These are phyloP conservation scores for Delichon dasypus DNA, from an alignment of 2,797 vertebrate species.

Conservation along the genomic window DNA sequence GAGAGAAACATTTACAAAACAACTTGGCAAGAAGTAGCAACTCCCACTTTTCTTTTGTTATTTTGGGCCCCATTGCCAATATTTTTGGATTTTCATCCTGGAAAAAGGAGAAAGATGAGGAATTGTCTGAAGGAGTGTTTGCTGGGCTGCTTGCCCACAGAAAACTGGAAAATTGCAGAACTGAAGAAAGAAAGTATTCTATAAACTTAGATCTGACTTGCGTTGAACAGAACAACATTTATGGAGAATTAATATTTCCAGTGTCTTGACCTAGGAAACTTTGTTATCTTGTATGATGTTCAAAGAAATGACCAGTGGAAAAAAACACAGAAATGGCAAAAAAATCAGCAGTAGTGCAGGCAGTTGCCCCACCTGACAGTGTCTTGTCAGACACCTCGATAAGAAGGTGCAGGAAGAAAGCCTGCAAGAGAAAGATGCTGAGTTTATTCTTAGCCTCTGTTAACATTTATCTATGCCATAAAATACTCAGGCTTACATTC, in stretches of 20 bases:
- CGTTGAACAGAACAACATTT: slow-evolving; percentile 24
- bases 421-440: not conserved
- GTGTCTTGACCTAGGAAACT: slow-evolving; percentile 5
- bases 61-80: not conserved
- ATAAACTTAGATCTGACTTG: slow-evolving; percentile 8
- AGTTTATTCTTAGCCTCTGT: not conserved
- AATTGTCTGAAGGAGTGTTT: slow-evolving; percentile 42
- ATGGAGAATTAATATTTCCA: not conserved
- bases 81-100: slow-evolving; percentile 53
- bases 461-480: slow-evolving; percentile 6
- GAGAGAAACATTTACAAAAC: slow-evolving; percentile 16
- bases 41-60: slow-evolving; percentile 41
- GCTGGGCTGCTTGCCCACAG: slow-evolving; percentile 42
- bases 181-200: slow-evolving; percentile 19
- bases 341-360: not conserved
- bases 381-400: not conserved
- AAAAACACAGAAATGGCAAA: not conserved
- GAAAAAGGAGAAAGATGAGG: slow-evolving; percentile 45
- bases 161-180: slow-evolving; percentile 24
- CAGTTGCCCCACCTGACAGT: not conserved
- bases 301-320: not conserved
- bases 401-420: not conserved
- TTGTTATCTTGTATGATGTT: not conserved
- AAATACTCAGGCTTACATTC: not conserved
- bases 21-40: not conserved